Conservation (phyloP, 2,113 vertebrate species). For the Zosterops japonicus region DNA sequence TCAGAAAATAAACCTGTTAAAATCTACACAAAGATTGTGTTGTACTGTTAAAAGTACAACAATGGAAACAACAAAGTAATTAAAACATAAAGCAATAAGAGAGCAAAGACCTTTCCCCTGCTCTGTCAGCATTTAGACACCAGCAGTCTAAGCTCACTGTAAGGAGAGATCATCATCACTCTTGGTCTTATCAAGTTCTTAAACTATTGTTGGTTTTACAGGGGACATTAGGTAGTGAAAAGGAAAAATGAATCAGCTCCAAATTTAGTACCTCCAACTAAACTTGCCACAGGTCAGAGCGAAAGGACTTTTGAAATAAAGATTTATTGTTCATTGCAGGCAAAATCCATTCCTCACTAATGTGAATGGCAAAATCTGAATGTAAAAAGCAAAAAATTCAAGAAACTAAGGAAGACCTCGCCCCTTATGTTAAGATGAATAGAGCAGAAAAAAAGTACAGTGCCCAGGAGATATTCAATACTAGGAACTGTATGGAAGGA, state of each 20-base stretch:
- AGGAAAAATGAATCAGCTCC: not conserved
- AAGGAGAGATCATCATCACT: not conserved
- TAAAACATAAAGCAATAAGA: not conserved
- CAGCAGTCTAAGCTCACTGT: not conserved
- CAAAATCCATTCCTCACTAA: not conserved
- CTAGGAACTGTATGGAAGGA: not conserved
- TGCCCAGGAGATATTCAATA: not conserved
- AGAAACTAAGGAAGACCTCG: not conserved
- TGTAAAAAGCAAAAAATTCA: not conserved
- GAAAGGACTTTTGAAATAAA: not conserved
- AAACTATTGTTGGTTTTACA: not conserved
- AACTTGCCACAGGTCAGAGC: not conserved
- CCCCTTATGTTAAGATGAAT: not conserved
- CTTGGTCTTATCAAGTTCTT: not conserved
- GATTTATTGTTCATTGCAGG: not conserved
- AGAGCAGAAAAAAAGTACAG: not conserved
- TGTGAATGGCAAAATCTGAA: not conserved
- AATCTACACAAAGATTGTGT: not conserved
- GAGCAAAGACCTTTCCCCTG: not conserved
- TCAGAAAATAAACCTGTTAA: not conserved
- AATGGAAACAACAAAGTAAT: not conserved
- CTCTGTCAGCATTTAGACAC: not conserved
- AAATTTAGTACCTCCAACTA: not conserved
- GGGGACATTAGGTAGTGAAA: not conserved
- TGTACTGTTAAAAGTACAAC: too few relatives aligned